A percentile compares a stretch with the other conserved stretches of the same genome.
Conservation (phyloP, 2,888 invertebrate genomes). For the Nymphalis polychloros region DNA sequence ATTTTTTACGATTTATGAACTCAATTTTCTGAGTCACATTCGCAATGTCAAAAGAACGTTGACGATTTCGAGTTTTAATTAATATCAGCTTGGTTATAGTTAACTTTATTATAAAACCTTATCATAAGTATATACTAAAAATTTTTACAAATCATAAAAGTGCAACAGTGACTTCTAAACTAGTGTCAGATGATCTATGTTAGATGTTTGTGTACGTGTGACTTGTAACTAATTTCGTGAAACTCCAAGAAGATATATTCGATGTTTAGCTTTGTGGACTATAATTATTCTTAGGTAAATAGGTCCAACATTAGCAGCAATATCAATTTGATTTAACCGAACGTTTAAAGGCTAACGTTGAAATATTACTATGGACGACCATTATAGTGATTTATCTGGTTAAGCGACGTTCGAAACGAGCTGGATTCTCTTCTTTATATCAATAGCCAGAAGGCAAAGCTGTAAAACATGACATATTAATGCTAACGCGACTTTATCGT, state of each 20-base stretch:
- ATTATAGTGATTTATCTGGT: constrained; percentile 24
- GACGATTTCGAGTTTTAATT: no score
- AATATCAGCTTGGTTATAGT: no score
- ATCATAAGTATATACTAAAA: no score
- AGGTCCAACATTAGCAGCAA: constrained; percentile 19
- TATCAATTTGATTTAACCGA: constrained; percentile 32
- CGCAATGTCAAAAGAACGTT: no score
- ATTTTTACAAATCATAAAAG: no score
- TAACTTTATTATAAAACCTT: no score
- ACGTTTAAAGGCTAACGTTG: constrained; percentile 34
- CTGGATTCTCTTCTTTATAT: constrained; percentile 18
- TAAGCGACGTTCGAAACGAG: background rate
- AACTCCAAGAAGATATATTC: background rate
- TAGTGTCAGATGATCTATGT: background rate
- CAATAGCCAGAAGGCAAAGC: constrained; percentile 19
- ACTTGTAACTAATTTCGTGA: background rate
- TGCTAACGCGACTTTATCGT: constrained; percentile 19
- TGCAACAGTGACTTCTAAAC: no score
- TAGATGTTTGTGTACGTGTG: background rate
- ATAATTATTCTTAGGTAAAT: constrained; percentile 13
- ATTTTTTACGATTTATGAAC: no score
- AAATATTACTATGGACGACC: constrained; percentile 30
- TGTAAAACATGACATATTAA: constrained; percentile 14
- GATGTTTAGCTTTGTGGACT: constrained; percentile 1
- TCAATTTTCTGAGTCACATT: no score